Conservation (phyloP, 1,140 invertebrate species). For the Drosophila ogumai region DNA sequence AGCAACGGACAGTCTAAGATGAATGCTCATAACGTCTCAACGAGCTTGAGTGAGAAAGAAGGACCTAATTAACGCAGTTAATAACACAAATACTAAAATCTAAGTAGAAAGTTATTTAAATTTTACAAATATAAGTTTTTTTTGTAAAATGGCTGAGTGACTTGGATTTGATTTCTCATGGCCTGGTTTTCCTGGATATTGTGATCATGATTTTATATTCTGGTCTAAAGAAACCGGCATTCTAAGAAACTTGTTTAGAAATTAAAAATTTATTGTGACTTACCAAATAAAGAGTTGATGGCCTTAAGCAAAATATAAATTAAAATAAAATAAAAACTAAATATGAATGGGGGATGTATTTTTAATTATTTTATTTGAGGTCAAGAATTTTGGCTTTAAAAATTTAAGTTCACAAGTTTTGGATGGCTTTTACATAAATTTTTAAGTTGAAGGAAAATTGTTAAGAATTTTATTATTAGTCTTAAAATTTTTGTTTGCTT, state of each 20-base stretch:
- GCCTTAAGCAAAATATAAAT: neutral
- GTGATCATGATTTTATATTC: conserved; percentile 5
- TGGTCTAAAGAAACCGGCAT: neutral
- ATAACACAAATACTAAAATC: conserved; percentile 56
- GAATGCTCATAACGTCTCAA: conserved; percentile 67
- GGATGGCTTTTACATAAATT: neutral
- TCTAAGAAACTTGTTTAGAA: neutral
- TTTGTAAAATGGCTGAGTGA: conserved; percentile 41
- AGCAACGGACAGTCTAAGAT: conserved; percentile 43
- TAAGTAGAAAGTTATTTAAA: conserved; percentile 75
- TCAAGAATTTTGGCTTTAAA: neutral
- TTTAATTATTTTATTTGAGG: neutral
- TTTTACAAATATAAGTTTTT: conserved; percentile 69
- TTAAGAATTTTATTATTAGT: neutral
- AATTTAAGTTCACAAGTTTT: neutral
- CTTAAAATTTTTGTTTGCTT: neutral
- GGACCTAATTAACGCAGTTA: conserved; percentile 59
- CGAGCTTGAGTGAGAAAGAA: conserved; percentile 52
- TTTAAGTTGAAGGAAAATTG: neutral
- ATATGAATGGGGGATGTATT: neutral
- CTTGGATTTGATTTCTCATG: conserved; percentile 27
- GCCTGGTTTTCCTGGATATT: conserved; percentile 14
- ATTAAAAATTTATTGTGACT: conserved; percentile 7
- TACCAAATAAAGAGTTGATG: conserved; percentile 13
- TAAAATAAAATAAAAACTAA: neutral